Conservation (phyloP, 92 coral and sea anemone genomes). For the Siderastrea siderea region DNA sequence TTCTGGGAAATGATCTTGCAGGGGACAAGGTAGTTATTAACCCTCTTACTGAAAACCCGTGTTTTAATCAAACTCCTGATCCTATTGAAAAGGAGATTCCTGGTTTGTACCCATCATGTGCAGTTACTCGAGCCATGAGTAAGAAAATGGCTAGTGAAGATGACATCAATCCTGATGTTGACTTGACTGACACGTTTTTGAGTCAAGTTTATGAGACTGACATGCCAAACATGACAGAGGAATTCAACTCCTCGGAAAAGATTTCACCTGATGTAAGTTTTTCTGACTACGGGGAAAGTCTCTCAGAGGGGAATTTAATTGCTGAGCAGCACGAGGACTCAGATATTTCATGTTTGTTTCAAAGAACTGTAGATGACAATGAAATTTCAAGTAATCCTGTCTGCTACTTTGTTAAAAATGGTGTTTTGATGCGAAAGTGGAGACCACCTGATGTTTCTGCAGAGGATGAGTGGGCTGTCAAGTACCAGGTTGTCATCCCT, state of each 20-base stretch:
- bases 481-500: slow-evolving; percentile 64
- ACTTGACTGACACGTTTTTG: slow-evolving; percentile 31
- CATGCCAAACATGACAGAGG: background rate
- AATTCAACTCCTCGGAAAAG: background rate
- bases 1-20: no score
- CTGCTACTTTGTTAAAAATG: slow-evolving; percentile 56
- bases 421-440: slow-evolving; percentile 73
- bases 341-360: slow-evolving; percentile 20
- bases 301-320: slow-evolving; percentile 7
- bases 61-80: slow-evolving; percentile 17
- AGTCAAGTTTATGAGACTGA: background rate
- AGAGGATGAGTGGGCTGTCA: no score
- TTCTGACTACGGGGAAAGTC: slow-evolving; percentile 5
- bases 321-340: slow-evolving; percentile 58
- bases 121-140: slow-evolving; percentile 65
- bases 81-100: slow-evolving; percentile 47
- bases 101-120: slow-evolving; percentile 66
- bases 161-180: slow-evolving; percentile 16
- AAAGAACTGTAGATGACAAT: slow-evolving; percentile 48
- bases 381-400: slow-evolving; percentile 52
- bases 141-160: slow-evolving; percentile 20
- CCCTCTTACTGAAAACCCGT: slow-evolving; percentile 40
- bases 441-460: no score
- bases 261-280: background rate
- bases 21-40: no score